Conservation (phyloP, 1,140 invertebrate species). For the Palaemon carinicauda region DNA sequence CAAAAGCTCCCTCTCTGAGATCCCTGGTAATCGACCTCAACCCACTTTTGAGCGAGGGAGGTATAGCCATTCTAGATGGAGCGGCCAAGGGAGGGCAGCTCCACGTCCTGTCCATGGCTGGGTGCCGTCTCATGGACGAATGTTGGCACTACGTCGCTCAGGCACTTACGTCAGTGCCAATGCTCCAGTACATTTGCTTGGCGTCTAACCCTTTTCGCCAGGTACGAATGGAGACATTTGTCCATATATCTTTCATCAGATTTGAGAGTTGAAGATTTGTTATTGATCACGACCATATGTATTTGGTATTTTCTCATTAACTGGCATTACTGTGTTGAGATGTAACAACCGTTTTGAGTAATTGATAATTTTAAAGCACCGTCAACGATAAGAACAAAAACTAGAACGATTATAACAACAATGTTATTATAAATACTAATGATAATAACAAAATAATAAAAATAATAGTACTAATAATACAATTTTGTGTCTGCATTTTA, state of each 20-base stretch:
- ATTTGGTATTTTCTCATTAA: too few species aligned
- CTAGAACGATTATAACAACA: too few species aligned
- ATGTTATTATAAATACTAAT: too few species aligned
- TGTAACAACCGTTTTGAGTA: too few species aligned
- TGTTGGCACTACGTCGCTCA: not conserved
- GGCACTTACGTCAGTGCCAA: not conserved
- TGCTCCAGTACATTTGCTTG: conserved; percentile 7
- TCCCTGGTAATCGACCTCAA: conserved; percentile 18
- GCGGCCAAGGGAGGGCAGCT: not conserved
- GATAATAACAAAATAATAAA: too few species aligned
- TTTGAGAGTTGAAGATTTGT: not conserved
- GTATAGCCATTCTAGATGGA: not conserved
- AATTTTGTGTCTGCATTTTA: too few species aligned
- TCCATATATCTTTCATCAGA: not conserved
- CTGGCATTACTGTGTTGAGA: too few species aligned
- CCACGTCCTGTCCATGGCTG: conserved; percentile 12
- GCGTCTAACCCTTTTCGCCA: conserved; percentile 30
- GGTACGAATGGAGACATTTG: not conserved
- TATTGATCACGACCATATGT: too few species aligned
- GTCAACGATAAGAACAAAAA: too few species aligned
- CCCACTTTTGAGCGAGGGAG: not conserved
- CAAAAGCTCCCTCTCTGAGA: not conserved
- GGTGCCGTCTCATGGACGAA: conserved; percentile 11
- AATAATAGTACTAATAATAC: too few species aligned
- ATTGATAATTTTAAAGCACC: too few species aligned